These are phyloP conservation scores for Plagodis pulveraria DNA, from an alignment of 2,888 invertebrate species.

Conservation along the genomic window DNA sequence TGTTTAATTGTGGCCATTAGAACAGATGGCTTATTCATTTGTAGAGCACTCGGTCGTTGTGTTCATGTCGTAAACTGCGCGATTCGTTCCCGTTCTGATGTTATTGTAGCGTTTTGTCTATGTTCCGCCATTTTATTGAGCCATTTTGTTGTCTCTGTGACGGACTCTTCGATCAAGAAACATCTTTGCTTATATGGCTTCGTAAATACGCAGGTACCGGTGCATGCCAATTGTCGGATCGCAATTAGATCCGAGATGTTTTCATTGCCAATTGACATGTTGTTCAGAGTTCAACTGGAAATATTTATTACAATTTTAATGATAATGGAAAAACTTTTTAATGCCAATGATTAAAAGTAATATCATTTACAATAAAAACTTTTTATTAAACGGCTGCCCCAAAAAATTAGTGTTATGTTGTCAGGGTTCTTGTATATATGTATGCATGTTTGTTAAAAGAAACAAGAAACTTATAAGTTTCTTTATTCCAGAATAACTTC, in stretches of 20 bases:
- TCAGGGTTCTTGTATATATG: no score
- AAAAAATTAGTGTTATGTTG: no score
- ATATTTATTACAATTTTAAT: not conserved
- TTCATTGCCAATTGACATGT: conserved; percentile 22
- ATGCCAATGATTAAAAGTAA: no score
- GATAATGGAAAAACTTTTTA: no score
- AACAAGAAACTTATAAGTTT: no score
- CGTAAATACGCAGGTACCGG: conserved; percentile 41
- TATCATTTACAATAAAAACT: no score
- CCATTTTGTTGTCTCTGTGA: conserved; percentile 77
- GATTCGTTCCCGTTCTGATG: conserved; percentile 84
- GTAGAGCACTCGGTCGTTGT: conserved; percentile 83
- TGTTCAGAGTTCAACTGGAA: not conserved
- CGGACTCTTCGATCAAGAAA: conserved; percentile 59
- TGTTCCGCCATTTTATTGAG: conserved; percentile 81
- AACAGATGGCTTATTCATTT: conserved; percentile 85
- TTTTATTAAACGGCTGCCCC: no score
- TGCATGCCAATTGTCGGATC: conserved; percentile 15
- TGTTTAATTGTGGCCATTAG: conserved; percentile 84
- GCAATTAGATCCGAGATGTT: conserved; percentile 22
- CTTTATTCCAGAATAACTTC: no score
- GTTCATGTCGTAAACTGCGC: conserved; percentile 82
- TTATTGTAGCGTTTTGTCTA: conserved; percentile 85
- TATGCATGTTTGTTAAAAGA: no score
- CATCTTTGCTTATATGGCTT: conserved; percentile 65